Evolutionary conservation across 2,888 invertebrate genomes (phyloP).

Genomic region (Alsophila aescularia): DNA sequence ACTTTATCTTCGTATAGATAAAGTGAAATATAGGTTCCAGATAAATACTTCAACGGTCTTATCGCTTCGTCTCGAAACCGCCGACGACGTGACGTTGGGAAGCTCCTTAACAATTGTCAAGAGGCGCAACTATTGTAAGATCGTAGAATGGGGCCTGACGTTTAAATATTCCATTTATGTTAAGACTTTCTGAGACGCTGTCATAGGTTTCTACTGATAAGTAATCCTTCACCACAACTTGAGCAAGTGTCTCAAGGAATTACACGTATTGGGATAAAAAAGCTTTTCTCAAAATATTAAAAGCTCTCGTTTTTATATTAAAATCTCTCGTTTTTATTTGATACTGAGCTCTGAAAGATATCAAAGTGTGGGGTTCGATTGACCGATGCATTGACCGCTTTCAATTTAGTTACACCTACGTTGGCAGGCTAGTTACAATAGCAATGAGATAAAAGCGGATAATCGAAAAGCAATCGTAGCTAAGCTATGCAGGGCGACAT

Average conservation of each 20-base stretch:
- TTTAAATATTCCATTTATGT: constrained; percentile 11
- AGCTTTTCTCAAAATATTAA: no score
- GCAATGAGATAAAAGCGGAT: no score
- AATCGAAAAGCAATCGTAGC: no score
- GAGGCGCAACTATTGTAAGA: constrained; percentile 1
- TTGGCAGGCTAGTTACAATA: no score
- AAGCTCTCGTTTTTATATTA: no score
- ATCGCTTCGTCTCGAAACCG: not conserved
- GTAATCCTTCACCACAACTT: no score
- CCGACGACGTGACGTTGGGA: not conserved
- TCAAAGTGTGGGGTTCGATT: no score
- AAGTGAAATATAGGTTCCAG: not conserved
- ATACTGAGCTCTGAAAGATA: no score
- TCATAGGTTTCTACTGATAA: constrained; percentile 30
- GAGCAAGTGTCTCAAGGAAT: not conserved
- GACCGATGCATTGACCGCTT: no score
- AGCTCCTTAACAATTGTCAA: not conserved
- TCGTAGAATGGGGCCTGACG: not conserved
- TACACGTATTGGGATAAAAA: not conserved
- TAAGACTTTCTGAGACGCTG: not conserved
- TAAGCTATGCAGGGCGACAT: no score
- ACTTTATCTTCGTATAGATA: constrained; percentile 1
- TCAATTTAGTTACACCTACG: no score
- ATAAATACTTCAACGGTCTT: constrained; percentile 1
- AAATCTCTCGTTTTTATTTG: no score